A percentile compares a stretch with the other conserved stretches of the same genome.
These are phyloP conservation scores for mouse (Mus musculus) DNA, from an alignment of 2,113 vertebrate species.

Conservation along the genomic window DNA sequence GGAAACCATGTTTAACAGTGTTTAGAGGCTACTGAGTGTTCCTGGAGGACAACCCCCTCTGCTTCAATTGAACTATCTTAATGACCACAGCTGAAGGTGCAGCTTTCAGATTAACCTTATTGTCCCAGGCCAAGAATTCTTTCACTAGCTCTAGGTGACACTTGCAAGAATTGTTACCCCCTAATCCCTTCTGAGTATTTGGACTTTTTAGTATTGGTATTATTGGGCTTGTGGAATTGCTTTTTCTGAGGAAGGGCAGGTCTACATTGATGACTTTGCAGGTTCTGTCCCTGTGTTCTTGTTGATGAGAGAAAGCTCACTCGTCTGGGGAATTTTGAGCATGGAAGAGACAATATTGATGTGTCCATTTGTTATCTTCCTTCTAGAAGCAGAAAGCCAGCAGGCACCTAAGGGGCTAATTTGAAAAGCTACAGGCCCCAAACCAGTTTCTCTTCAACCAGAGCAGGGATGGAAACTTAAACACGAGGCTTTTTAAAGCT, in stretches of 20 bases:
- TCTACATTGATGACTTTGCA: not conserved
- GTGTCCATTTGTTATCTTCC: not conserved
- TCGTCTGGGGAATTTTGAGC: not conserved
- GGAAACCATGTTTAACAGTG: not conserved
- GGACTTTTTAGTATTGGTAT: not conserved
- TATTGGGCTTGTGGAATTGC: not conserved
- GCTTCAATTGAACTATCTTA: not conserved
- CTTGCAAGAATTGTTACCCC: not conserved
- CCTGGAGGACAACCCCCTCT: not conserved
- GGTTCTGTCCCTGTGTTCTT: not conserved
- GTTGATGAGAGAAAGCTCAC: not conserved
- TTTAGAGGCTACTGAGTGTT: not conserved
- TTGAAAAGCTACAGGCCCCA: not conserved
- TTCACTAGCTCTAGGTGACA: not conserved
- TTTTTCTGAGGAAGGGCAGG: not conserved
- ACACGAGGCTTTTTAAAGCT: not conserved
- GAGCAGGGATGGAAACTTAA: not conserved
- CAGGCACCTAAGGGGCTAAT: not conserved
- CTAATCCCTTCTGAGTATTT: fast-evolving
- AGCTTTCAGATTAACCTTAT: not conserved
- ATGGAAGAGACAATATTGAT: not conserved
- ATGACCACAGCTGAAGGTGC: fast-evolving
- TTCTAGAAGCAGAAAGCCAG: not conserved
- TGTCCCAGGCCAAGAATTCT: not conserved
- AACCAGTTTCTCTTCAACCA: not conserved